A percentile compares a stretch with the other conserved stretches of the same genome.
phyloP scores from a whole-genome alignment of 1,140 invertebrate genomes.

The Drosophila kikkawai region DNA sequence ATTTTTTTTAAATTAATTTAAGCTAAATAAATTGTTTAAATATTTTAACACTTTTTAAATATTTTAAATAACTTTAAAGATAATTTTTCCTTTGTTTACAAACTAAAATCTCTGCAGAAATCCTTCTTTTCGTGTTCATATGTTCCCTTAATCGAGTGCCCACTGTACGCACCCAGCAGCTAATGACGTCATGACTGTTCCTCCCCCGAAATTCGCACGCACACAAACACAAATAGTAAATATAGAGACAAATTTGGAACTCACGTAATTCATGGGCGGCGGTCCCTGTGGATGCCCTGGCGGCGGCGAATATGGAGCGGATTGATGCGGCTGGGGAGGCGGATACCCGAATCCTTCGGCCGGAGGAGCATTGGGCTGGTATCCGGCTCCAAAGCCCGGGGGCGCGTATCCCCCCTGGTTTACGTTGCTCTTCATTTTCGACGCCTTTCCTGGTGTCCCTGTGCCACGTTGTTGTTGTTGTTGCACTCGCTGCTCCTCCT shows the following conservation, averaged over 20 bases:
- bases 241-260: conserved; percentile 14
- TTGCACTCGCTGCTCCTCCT: conserved; percentile 21
- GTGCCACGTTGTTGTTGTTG: conserved; percentile 44
- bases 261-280: conserved; percentile 52
- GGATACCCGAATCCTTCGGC: conserved; percentile 55
- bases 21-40: neutral
- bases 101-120: neutral
- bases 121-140: neutral
- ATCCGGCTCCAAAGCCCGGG: conserved; percentile 60
- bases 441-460: conserved; percentile 1
- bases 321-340: conserved; percentile 9
- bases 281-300: conserved; percentile 22
- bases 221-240: neutral
- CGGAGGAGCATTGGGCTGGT: conserved; percentile 70
- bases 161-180: neutral
- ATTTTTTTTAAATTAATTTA: neutral
- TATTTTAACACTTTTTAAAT: neutral
- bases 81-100: neutral
- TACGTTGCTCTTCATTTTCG: conserved; percentile 64
- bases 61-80: neutral
- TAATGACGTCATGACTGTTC: conserved; percentile 5
- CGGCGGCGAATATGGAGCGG: conserved; percentile 21
- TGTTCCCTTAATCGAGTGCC: neutral
- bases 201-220: conserved; percentile 3
- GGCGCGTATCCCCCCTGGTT: conserved; percentile 77